Evolutionary conservation across 2,797 vertebrate species (phyloP).

Genomic region (Xenopus petersii): DNA sequence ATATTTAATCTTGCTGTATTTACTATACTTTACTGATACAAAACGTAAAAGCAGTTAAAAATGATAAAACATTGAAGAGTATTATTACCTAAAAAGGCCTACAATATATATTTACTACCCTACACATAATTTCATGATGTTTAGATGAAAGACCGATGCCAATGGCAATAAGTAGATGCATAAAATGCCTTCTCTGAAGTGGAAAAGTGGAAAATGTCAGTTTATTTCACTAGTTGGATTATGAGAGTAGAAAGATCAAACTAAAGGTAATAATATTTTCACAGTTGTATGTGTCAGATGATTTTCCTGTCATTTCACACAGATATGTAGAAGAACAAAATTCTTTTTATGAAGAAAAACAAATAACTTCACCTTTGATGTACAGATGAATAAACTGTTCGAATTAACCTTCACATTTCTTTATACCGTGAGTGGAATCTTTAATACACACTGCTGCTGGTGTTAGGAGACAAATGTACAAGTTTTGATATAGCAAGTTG

Average conservation of each 20-base stretch:
- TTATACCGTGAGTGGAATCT: no score
- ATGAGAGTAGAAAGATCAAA: conserved; percentile 51
- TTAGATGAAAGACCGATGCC: conserved; percentile 52
- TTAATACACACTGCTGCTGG: no score
- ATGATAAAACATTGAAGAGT: no score
- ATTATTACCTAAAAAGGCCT: no score
- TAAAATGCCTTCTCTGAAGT: conserved; percentile 52
- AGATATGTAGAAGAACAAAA: conserved; percentile 28
- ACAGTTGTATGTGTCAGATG: conserved; percentile 32
- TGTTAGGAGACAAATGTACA: no score
- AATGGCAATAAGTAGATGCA: conserved; percentile 52
- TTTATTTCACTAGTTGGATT: conserved; percentile 52
- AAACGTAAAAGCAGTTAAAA: no score
- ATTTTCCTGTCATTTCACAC: conserved; percentile 50
- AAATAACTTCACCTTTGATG: not conserved
- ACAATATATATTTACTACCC: no score
- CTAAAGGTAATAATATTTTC: conserved; percentile 47
- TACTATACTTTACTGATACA: no score
- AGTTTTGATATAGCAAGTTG: no score
- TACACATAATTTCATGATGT: conserved; percentile 42
- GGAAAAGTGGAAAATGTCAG: conserved; percentile 55
- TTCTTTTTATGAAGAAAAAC: not conserved
- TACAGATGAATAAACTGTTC: no score
- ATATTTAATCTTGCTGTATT: no score
- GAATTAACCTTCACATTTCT: no score